Evolutionary conservation across 2,888 invertebrate species (phyloP).

Genomic region (Diplazon laetatorius): DNA sequence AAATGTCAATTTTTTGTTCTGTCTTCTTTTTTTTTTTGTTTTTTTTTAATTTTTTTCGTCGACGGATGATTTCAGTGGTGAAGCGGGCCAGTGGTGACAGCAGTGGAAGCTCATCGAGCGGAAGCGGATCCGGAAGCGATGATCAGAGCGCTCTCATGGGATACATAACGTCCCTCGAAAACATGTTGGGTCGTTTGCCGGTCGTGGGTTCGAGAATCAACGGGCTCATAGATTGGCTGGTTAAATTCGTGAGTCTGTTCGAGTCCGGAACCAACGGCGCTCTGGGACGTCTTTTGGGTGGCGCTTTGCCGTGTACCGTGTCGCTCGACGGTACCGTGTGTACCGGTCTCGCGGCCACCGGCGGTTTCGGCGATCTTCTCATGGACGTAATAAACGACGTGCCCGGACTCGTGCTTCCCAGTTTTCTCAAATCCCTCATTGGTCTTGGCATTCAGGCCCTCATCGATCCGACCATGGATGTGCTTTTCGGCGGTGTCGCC

Average conservation of each 20-base stretch:
- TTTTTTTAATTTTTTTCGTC: too few species aligned
- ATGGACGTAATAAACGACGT: conserved; percentile 45
- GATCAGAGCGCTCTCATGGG: too few species aligned
- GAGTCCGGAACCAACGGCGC: conserved; percentile 64
- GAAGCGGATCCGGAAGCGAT: too few species aligned
- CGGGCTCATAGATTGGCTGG: conserved; percentile 57
- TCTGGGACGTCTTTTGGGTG: conserved; percentile 62
- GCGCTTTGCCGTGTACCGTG: conserved; percentile 67
- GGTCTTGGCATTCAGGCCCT: not conserved
- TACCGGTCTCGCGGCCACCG: conserved; percentile 60
- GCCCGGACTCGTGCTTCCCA: conserved; percentile 61
- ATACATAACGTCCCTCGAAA: too few species aligned
- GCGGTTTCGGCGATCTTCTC: conserved; percentile 50
- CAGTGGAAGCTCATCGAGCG: too few species aligned
- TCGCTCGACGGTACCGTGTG: conserved; percentile 49
- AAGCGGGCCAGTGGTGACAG: too few species aligned
- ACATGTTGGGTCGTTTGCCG: too few species aligned
- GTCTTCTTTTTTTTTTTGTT: too few species aligned
- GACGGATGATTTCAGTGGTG: too few species aligned
- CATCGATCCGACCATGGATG: conserved; percentile 58
- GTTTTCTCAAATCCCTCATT: conserved; percentile 31
- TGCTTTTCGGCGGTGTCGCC: conserved; percentile 65
- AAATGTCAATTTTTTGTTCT: too few species aligned
- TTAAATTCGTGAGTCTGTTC: conserved; percentile 29
- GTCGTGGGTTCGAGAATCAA: not conserved